Conservation (phyloP, 2,797 vertebrate genomes). For the Pitangus sulphuratus region DNA sequence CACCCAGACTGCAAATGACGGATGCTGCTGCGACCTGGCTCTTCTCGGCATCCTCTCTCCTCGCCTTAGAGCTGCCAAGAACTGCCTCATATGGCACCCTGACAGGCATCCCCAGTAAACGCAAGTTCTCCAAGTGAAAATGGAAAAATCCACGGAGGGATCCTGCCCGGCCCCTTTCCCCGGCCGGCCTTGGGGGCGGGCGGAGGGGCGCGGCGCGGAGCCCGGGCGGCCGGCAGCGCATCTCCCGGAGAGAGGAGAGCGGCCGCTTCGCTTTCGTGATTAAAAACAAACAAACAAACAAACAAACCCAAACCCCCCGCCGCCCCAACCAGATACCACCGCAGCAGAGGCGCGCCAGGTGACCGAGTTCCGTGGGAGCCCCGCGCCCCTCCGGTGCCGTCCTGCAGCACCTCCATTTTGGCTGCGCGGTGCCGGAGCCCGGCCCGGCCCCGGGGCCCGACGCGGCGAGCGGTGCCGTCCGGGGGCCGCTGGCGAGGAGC, state of each 20-base stretch:
- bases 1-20: not conserved
- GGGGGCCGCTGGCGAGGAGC: not conserved
- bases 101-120: not conserved
- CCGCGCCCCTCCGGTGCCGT: not conserved
- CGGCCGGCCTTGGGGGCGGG: not conserved
- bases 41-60: not conserved
- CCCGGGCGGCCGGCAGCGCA: not conserved
- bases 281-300: too few relatives aligned
- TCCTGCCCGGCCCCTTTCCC: not conserved
- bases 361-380: not conserved
- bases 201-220: not conserved
- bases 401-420: slow-evolving; percentile 36
- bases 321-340: not conserved
- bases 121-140: not conserved
- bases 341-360: not conserved
- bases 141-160: not conserved
- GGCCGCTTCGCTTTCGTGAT: not conserved
- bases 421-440: not conserved
- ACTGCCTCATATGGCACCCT: not conserved
- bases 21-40: not conserved
- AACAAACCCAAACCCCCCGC: not conserved
- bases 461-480: not conserved
- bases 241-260: not conserved
- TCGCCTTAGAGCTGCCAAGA: not conserved
- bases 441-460: not conserved